Evolutionary conservation across 2,888 invertebrate genomes (phyloP), one percentile per base, ranked within the genome.

Genomic region (Euspilapteryx auroguttella): DNA sequence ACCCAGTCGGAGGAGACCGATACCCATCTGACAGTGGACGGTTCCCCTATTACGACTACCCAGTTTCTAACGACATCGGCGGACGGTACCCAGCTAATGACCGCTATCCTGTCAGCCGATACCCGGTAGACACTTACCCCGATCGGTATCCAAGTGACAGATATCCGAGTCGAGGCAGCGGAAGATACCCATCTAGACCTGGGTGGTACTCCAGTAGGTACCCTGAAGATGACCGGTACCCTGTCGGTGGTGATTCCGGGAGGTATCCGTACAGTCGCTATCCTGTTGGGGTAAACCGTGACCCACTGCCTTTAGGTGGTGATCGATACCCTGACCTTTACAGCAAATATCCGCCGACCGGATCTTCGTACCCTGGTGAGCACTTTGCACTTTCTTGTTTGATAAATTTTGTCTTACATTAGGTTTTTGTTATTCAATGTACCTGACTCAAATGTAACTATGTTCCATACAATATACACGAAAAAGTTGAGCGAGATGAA

Each of bases 321-420:
- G 69, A 71, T 40, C 66, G 78, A 39, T 73, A 73, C 45, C 76
- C 78, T 27, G 63, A 69, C 41, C 44, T 71, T 34, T 69, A 76
- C 49, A 77, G 79, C 42, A 76, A 80, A 51, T 80, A 79, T 71
- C 81, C 81, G 59, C 73, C 75, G 59, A 68, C 66, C 62, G 73
- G 73, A 59, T 65, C 73, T 35, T 69, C 73, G 45, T 71, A 65
- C 44, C 69, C 68, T 45, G 75, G 75, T 75, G 59, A 69, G 73
- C 57, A 57, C 40, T 29, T 26, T 26, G 32, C 27, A 34, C 6
- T 22, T n/a, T 21, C 12, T 4, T 6, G 5, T 10, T 23, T 14
- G 13, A 24, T 22, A 22, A 13, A 9, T 9, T 24, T 12, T 9
- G 8, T 14, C 13, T 25, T 15, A n/a, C 21, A 27, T 23, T 23